phyloP scores from a whole-genome alignment of 2,797 vertebrate species.

The Coregonus ussuriensis region DNA sequence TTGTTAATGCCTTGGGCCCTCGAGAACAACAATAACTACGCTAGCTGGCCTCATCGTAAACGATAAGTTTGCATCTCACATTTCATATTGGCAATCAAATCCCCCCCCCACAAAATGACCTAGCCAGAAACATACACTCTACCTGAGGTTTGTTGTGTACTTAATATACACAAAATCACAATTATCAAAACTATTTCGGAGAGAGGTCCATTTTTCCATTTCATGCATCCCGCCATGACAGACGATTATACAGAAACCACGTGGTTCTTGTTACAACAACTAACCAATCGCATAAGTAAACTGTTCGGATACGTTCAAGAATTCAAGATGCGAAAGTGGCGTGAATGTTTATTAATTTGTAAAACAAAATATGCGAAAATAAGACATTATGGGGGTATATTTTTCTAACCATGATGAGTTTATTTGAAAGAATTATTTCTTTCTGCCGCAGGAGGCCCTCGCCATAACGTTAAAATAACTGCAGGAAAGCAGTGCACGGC shows the following conservation, averaged over 20 bases:
- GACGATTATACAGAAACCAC: conserved; percentile 33
- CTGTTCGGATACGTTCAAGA: too few relatives aligned
- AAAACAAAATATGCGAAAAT: neutral
- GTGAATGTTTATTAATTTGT: neutral
- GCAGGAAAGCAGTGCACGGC: too few relatives aligned
- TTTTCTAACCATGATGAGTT: too few relatives aligned
- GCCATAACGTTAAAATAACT: too few relatives aligned
- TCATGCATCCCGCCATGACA: conserved; percentile 76
- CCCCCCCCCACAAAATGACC: too few relatives aligned
- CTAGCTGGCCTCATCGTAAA: too few relatives aligned
- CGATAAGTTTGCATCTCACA: too few relatives aligned
- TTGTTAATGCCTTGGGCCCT: too few relatives aligned
- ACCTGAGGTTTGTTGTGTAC: conserved; percentile 48
- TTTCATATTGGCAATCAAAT: too few relatives aligned
- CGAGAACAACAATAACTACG: too few relatives aligned
- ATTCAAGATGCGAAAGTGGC: neutral
- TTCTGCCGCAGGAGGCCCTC: neutral
- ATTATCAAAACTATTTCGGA: conserved; percentile 20
- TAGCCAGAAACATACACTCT: conserved; percentile 27
- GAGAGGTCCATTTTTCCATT: conserved; percentile 34
- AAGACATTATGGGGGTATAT: too few relatives aligned
- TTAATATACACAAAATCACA: conserved; percentile 39
- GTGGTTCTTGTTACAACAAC: conserved; percentile 20
- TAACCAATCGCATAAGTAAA: conserved; percentile 53
- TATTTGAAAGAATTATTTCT: neutral